phyloP scores from a whole-genome alignment of 2,888 invertebrate genomes.

The Plebejus melissa region DNA sequence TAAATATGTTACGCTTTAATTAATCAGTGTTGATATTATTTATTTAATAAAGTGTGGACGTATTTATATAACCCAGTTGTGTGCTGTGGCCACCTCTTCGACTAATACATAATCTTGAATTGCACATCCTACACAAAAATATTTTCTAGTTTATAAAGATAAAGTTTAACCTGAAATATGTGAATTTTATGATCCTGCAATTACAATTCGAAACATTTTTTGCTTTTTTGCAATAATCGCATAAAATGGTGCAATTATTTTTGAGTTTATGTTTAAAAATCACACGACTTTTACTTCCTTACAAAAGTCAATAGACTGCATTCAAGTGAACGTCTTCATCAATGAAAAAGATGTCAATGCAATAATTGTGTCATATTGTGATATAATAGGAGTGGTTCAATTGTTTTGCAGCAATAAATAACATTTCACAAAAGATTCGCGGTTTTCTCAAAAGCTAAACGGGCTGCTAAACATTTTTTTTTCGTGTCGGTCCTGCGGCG shows the following conservation, averaged over 20 bases:
- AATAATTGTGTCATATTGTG: conserved; percentile 74
- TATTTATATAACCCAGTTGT: conserved; percentile 6
- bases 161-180: background rate
- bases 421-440: conserved; percentile 75
- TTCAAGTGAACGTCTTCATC: conserved; percentile 63
- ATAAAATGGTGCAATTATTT: background rate
- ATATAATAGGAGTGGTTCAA: conserved; percentile 76
- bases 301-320: conserved; percentile 25
- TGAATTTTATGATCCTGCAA: background rate
- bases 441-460: conserved; percentile 79
- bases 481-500: conserved; percentile 71
- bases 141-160: background rate
- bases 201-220: background rate
- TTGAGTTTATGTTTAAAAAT: background rate
- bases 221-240: background rate
- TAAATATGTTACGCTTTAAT: conserved; percentile 24
- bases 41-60: conserved; percentile 4
- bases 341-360: conserved; percentile 66
- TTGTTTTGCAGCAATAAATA: conserved; percentile 78
- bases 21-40: conserved; percentile 19
- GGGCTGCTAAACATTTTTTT: conserved; percentile 77
- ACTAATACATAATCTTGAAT: background rate
- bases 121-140: background rate
- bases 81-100: background rate
- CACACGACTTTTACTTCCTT: conserved; percentile 10